These are phyloP conservation scores for Eupristina koningsbergeri DNA, from an alignment of 1,140 invertebrate genomes.

Conservation along the genomic window DNA sequence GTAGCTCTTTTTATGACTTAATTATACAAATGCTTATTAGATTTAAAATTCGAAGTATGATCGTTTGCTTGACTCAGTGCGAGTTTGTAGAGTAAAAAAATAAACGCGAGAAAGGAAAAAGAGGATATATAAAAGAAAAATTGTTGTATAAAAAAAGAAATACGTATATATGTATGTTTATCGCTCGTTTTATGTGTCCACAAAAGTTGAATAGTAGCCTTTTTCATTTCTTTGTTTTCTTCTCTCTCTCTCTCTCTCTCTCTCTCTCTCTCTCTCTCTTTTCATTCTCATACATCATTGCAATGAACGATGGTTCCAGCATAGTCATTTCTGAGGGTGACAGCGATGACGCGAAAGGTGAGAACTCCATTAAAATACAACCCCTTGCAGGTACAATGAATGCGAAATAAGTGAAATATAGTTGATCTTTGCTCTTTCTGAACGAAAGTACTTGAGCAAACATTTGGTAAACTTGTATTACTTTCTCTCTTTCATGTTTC, in stretches of 20 bases:
- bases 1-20: background rate
- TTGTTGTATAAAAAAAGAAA: background rate
- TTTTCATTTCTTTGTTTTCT: background rate
- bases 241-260: too few species aligned
- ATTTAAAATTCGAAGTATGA: conserved; percentile 1
- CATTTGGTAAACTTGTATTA: conserved; percentile 26
- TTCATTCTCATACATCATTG: background rate
- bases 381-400: background rate
- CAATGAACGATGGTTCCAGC: background rate
- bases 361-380: conserved; percentile 15
- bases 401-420: background rate
- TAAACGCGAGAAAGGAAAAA: background rate
- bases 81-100: background rate
- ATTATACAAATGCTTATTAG: conserved; percentile 27
- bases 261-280: background rate
- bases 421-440: conserved; percentile 42
- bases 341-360: background rate
- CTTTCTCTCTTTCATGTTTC: background rate
- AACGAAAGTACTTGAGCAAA: conserved; percentile 34
- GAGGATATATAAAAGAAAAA: background rate
- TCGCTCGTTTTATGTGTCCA: background rate
- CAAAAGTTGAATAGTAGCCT: background rate
- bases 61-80: background rate
- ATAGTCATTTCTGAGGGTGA: background rate
- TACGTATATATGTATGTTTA: background rate